Conservation (phyloP, 1,140 invertebrate species). For the Anastrepha obliqua region DNA sequence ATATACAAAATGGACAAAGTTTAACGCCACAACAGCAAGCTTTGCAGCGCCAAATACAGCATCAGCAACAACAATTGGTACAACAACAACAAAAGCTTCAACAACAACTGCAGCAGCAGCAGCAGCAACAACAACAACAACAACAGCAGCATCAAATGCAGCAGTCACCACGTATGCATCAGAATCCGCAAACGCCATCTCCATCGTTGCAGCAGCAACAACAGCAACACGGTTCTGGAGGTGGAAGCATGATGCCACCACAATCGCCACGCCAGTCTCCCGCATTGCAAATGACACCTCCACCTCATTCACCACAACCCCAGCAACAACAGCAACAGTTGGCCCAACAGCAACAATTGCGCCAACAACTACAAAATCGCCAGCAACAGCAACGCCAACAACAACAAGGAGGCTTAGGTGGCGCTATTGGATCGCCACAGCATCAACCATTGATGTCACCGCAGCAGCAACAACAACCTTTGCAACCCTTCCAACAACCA, state of each 20-base stretch:
- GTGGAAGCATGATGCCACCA: conserved; percentile 64
- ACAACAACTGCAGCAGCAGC: conserved; percentile 60
- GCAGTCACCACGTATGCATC: conserved; percentile 53
- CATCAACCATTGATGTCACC: conserved; percentile 64
- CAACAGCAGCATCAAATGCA: conserved; percentile 55
- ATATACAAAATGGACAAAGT: conserved; percentile 67
- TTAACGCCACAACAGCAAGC: conserved; percentile 60
- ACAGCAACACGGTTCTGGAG: not conserved
- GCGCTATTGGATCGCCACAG: conserved; percentile 46
- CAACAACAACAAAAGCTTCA: conserved; percentile 63
- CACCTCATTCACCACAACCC: conserved; percentile 65
- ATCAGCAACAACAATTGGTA: conserved; percentile 65
- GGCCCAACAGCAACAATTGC: conserved; percentile 74
- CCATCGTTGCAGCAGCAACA: conserved; percentile 63
- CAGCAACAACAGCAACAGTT: conserved; percentile 58
- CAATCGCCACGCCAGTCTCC: conserved; percentile 71
- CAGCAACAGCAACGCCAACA: conserved; percentile 67
- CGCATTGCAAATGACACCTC: conserved; percentile 72
- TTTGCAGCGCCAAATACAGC: conserved; percentile 64
- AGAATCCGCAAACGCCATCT: conserved; percentile 54
- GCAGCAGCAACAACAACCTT: conserved; percentile 61
- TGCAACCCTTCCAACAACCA: conserved; percentile 58
- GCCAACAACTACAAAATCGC: conserved; percentile 66
- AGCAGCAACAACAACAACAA: conserved; percentile 62
- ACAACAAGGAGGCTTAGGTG: not conserved